Conservation (phyloP, 2,113 vertebrate genomes). For the Cryptoleucopteryx plumbea region DNA sequence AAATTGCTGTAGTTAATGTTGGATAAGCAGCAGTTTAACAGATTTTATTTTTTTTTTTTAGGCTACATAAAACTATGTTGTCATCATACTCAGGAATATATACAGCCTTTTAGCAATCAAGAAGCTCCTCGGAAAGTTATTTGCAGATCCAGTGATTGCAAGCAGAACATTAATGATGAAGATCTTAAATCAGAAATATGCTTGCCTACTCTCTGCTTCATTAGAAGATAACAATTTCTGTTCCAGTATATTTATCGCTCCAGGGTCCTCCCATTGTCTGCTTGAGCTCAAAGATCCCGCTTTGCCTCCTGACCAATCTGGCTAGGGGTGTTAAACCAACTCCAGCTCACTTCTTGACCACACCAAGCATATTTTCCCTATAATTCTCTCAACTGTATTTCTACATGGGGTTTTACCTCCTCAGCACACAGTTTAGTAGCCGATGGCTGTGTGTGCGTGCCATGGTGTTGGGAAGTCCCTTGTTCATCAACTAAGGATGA, state of each 20-base stretch:
- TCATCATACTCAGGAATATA: background rate
- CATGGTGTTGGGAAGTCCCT: background rate
- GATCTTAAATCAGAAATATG: background rate
- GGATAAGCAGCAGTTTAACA: constrained; percentile 21
- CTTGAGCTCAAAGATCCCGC: fast-evolving
- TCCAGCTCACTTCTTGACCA: background rate
- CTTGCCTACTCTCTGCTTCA: background rate
- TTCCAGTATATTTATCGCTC: background rate
- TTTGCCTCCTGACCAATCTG: background rate
- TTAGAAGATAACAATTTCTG: background rate
- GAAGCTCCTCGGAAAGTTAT: background rate
- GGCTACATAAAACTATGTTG: background rate
- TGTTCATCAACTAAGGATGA: background rate
- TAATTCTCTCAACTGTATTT: background rate
- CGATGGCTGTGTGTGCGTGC: fast-evolving
- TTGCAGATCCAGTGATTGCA: constrained; percentile 22
- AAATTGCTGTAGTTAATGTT: constrained; percentile 46
- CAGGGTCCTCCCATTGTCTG: fast-evolving
- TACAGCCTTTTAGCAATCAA: constrained; percentile 13
- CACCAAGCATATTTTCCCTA: background rate
- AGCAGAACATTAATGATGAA: background rate
- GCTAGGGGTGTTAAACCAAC: background rate
- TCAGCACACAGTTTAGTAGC: background rate
- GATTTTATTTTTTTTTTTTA: background rate
- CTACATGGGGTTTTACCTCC: background rate